These are phyloP conservation scores for Grammomys surdaster DNA, from an alignment of 2,113 vertebrate genomes.

Conservation along the genomic window DNA sequence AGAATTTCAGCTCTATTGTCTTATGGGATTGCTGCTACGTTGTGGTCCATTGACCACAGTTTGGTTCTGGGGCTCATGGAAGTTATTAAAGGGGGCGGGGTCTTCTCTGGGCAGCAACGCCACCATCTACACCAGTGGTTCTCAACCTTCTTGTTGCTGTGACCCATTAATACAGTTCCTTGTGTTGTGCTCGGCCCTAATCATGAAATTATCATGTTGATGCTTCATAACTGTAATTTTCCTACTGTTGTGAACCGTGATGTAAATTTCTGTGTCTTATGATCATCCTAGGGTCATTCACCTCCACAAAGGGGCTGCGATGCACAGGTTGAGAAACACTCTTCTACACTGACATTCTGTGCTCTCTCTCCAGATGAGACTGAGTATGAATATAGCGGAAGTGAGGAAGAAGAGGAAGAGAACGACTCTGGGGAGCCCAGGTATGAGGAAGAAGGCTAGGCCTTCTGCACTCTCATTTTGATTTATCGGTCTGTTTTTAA, in stretches of 20 bases:
- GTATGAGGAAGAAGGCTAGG: slow-evolving; percentile 80
- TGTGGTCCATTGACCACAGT: background rate
- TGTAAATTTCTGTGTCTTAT: background rate
- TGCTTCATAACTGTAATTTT: background rate
- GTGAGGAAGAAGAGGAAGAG: slow-evolving; percentile 98
- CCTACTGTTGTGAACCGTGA: background rate
- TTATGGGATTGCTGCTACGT: no score
- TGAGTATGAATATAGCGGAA: slow-evolving; percentile 98
- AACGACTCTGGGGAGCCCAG: slow-evolving; percentile 97
- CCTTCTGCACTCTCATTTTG: slow-evolving; percentile 52
- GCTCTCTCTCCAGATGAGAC: slow-evolving; percentile 93
- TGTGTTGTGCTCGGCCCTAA: background rate
- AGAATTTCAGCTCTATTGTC: background rate
- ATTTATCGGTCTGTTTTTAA: slow-evolving; percentile 62
- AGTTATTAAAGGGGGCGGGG: fast-evolving
- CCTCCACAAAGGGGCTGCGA: fast-evolving
- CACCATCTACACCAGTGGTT: background rate
- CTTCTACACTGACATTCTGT: slow-evolving; percentile 48
- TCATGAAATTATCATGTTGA: background rate
- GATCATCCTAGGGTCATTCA: background rate
- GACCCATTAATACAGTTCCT: background rate
- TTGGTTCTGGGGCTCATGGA: no score
- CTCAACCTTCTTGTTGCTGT: background rate
- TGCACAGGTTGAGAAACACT: background rate
- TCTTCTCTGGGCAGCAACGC: background rate